These are phyloP conservation scores for Telmatochromis sp. DNA, from an alignment of 2,113 vertebrate species.

Conservation along the genomic window DNA sequence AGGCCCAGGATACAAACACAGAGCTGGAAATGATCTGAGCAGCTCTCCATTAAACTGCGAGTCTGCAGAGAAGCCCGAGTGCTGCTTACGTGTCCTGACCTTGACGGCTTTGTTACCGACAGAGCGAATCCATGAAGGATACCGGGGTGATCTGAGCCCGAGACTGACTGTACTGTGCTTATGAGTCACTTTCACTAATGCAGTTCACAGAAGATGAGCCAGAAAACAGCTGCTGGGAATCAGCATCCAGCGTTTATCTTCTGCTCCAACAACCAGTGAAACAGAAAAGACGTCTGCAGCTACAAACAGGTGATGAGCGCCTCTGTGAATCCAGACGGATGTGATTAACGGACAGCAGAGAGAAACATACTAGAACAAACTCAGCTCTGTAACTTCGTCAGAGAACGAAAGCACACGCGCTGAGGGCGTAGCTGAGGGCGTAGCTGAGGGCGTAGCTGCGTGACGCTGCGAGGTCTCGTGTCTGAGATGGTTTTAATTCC, in stretches of 20 bases:
- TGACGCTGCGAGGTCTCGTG: neutral
- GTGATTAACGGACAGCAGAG: neutral
- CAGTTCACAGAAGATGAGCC: neutral
- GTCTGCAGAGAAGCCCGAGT: neutral
- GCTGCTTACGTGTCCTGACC: neutral
- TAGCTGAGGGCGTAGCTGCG: no score
- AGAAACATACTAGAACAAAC: neutral
- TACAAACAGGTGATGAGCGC: neutral
- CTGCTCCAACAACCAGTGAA: neutral
- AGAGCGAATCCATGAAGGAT: neutral
- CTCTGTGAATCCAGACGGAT: neutral
- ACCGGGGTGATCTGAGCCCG: neutral
- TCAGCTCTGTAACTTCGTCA: neutral
- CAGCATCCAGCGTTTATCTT: neutral
- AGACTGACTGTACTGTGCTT: neutral
- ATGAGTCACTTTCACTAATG: neutral
- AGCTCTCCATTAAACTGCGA: rapidly evolving
- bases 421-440: no score
- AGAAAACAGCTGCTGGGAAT: neutral
- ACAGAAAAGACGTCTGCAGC: neutral
- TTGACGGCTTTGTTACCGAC: neutral
- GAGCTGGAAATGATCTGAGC: neutral
- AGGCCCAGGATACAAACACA: neutral
- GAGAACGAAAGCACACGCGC: rapidly evolving
- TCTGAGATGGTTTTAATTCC: neutral